Evolutionary conservation across 1,140 invertebrate species (phyloP), one percentile per base, ranked within the genome.

Genomic region (Platyscapa corneri): DNA sequence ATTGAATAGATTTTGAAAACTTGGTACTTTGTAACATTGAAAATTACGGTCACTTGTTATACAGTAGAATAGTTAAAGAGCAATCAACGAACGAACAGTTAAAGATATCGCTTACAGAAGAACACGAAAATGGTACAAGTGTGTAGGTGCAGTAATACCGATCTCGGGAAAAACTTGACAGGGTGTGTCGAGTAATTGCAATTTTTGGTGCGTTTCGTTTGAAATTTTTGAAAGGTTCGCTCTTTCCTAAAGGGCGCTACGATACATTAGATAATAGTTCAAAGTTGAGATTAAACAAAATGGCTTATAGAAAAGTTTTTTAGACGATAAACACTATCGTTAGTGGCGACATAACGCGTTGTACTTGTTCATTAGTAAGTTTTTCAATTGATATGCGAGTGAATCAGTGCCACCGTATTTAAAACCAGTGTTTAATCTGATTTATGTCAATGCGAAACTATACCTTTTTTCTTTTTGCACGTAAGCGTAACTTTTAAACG

Each of bases 371-470:
- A 78, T 86, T 86, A 85, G 79, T 81, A 72, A 85, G 49, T 60
- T 82, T 67, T 30, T 83, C 74, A 82, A 86, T 86, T 86, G 81
- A 80, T 83, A 86, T 86, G 85, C 85, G 76, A 86, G 81, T 86
- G 77, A 77, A 83, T 56, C 30, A 82, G 81, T 83, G 65, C 78
- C 76, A 18, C 65, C 39, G 34, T 86, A 37, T 82, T 12, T 46
- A 7, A 46, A 12, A 46, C 12, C 12, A 46, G 42, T 12, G 5
- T 46, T 7, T 46, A 72, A 39, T 16, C 5, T 23, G 37, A 74
- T 64, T 80, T 74, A 20, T 5, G 42, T 84, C n/a, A 64, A 85
- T 49, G 56, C 56, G 8, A 86, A 67, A 78, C 42, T 82, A 77
- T 70, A 67, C 74, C 16, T 67, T 78, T 1, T 56, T 34, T 78